Base-by-base conservation (phyloP, 2,797 vertebrate species). In the Thamnophis elegans region DNA sequence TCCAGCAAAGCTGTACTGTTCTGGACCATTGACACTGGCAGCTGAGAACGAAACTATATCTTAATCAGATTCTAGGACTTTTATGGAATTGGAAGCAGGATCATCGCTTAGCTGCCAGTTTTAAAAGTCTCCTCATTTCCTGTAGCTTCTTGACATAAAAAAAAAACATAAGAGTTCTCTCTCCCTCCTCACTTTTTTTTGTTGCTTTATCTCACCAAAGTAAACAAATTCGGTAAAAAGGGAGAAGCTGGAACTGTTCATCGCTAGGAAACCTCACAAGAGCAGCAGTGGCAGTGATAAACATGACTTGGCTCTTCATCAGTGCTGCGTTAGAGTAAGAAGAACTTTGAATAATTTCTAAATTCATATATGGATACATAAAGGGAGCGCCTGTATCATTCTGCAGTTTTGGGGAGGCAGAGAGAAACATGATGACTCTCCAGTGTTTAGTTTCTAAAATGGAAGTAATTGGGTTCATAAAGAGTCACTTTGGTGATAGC, bases 261-360 rank as follows among this genome's bases (percentile, higher is more conserved):
- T 78, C 42, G 20, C 73, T 78, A 78, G 36, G 73, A 47, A 92
- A 86, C 93, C 91, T 94, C 51, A 42, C 62, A 13, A 87, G 90
- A 88, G 86, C 26, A 62, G 73, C 92, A 94, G 36, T 89, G 18
- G 51, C 93, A 65, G 10, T 88, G 12, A 89, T 87, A 62, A 89
- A 90, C 88, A 88, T 90, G 36, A 58, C 36, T 42, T 47, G 91
- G 11, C 25, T 91, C 65, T 89, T 0, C 13, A 92, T 92, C 87
- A 82, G 51, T 93, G 95, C 56, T 96, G 42, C 22, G 1, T 88
- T 90, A 92, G 56, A 91, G 47, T 93, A 36, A 56, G 73, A 73
- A 94, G 42, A 85, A 42, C 7, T 12, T 92, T 93, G 54, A 94
- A 92, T 87, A 91, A 28, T 78, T 36, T 73, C 22, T 56, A 58